Evolutionary conservation across 2,888 invertebrate genomes (phyloP), one percentile per base, ranked within the genome.

Genomic region (Lutraria lutraria): DNA sequence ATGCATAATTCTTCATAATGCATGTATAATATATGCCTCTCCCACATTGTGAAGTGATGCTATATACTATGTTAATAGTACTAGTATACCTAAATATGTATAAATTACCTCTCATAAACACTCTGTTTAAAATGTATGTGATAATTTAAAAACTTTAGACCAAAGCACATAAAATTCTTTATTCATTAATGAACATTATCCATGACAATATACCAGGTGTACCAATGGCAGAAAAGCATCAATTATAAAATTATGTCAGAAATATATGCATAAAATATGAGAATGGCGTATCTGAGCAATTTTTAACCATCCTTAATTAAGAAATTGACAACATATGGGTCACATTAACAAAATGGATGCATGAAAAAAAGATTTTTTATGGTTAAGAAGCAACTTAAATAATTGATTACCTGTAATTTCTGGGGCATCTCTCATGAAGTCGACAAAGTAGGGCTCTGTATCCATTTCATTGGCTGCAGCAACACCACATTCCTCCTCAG

Each of bases 391-490:
- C 43, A 2, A 43, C 2, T 43, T 43, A 43, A 4, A 4, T 43
- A 8, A 8, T 43, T 43, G 2, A 43, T 80, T 94, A 96, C 96
- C 97, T 0, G 99, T 99, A 0, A 99, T 98, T 97, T 99, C 99
- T 16, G 99, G 99, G 25, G 99, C 99, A 96, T 99, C 99, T 96
- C 98, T 98, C 98, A 99, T 98, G 96, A 99, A 99, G 97, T 99
- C 99, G 0, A 99, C 99, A 97, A 99, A 99, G 56, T 98, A 98
- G 13, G 98, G 98, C 95, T 98, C 98, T 93, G 98, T 97, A 89
- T 98, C 97, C 98, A 98, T 98, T 90, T 98, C 97, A 84, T 87
- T 93, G n/a, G 95, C 94, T 29, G 95, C 89, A 15, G 94, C 95
- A 15, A 95, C 88, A 13, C 97, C 97, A 96, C 98, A 98, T 89